Evolutionary conservation across 2,888 invertebrate genomes (phyloP), one percentile per base, ranked within the genome.

Genomic region (Watsonalla cultraria): DNA sequence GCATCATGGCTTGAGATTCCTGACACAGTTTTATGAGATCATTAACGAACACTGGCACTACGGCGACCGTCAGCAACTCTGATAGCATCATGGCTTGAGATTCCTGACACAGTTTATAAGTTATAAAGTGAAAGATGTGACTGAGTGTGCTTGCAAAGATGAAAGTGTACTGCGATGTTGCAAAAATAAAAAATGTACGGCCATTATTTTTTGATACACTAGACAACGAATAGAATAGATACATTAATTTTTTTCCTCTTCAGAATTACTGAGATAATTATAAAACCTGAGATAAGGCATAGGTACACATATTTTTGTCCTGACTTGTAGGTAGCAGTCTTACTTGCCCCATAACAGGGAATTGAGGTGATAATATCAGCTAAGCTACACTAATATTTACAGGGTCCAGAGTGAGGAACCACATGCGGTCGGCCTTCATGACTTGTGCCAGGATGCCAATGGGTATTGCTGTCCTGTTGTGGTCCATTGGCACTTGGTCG

Each of bases 401-500:
- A 51, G 84, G 72, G 24, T 82, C 77, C 7, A 89, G 72, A 2
- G 70, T 58, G n/a, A 76, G 68, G 56, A 89, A 87, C 89, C 89
- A 89, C n/a, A 75, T 51, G 0, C 83, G 82, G 52, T 86, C 85
- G 24, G 65, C 78, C 47, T 74, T 78, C 84, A 90, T 88, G 42
- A 80, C 81, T 60, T 79, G 74, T 5, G 76, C 78, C 0, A 89
- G 72, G 14, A 67, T 72, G 0, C 67, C 49, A 0, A 72, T 56
- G 0, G 87, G 88, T 39, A 75, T 52, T 5, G 84, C 88, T 0
- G 88, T 84, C 52, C 90, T 78, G 59, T 90, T 85, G 64, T 89
- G 83, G 48, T 89, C 90, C 67, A 88, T 65, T 0, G 90, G 88
- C 2, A 68, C 79, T 67, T 81, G 82, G 51, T 89, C 89, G 54